Evolutionary conservation across 2,797 vertebrate species (phyloP).

Genomic region (Cyclura pinguis): DNA sequence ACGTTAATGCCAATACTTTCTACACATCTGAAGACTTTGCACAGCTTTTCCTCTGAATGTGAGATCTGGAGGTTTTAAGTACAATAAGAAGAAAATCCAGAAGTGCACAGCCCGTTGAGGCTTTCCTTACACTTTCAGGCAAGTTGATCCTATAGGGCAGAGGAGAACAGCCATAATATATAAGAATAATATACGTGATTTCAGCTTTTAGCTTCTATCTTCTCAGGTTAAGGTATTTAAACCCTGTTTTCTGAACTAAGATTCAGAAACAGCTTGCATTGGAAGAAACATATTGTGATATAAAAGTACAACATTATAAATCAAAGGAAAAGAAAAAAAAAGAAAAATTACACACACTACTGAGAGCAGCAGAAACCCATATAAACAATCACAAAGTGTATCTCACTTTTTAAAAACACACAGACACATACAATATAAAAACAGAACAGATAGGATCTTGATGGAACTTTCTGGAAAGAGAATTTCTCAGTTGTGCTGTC

Average conservation of each 20-base stretch:
- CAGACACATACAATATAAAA: neutral
- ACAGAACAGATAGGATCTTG: neutral
- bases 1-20: slow-evolving; percentile 17
- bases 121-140: neutral
- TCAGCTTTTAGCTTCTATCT: neutral
- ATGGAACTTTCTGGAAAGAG: neutral
- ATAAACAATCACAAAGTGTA: neutral
- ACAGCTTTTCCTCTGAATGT: slow-evolving; percentile 47
- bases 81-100: slow-evolving; percentile 6
- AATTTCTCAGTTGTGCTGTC: neutral
- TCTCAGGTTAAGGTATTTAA: slow-evolving; percentile 3
- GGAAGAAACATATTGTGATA: neutral
- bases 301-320: neutral
- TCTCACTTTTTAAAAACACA: neutral
- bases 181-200: neutral
- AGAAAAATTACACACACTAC: neutral
- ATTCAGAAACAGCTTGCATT: neutral
- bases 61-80: neutral
- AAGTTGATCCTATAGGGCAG: neutral
- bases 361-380: neutral
- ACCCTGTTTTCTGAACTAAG: neutral
- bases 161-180: neutral
- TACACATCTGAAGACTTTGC: slow-evolving; percentile 42
- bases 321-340: no score
- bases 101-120: neutral